Base-by-base conservation (phyloP, 2,113 vertebrate species). In the Epinephelus fuscoguttatus region DNA sequence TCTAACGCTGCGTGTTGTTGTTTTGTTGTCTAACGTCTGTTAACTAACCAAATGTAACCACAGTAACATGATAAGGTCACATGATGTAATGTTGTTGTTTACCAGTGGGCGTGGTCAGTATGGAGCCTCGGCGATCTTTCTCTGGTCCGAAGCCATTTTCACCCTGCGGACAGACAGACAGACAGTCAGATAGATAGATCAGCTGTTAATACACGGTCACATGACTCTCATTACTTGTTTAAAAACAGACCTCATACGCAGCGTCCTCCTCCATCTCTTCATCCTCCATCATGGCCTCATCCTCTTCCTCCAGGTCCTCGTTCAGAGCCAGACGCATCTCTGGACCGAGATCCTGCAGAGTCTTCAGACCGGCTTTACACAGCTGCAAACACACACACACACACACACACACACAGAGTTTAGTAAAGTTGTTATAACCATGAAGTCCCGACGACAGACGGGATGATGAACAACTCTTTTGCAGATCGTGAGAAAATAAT, bases 321-420 rank as follows among this genome's bases (percentile, higher is more conserved):
- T 94, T 96, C 81, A 98, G 95, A 71, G 97, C 97, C 84, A 96
- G 91, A 12, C 97, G 95, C 88, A 98, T 98, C 94, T 98, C 97
- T 2, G 97, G 97, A 53, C 96, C 97, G 87, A 98, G 93, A 85
- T 97, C 96, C 90, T 98, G 97, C 15, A 98, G 94, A 7, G 96
- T 97, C 89, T 95, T 94, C 80, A 98, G 94, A 60, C 97, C 97
- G 1, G 96, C 97, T 95, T 98, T 93, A 75, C 91, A 90, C 25
- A 93, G 73, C 88, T 94, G 19, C 33, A 72, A 18, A 81, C 12
- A 72, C 17, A 68, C 37, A 80, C 40, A 50, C 50, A 70, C 6
- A 49, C 23, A 53, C 15, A 61, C 25, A 49, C 11, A 55, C 9
- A 73, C 14, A 78, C 21, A 69, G 5, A 37, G 33, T 37, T 37